Evolutionary conservation across 2,797 vertebrate species (phyloP).

Genomic region (Pseudomugil tenellus): DNA sequence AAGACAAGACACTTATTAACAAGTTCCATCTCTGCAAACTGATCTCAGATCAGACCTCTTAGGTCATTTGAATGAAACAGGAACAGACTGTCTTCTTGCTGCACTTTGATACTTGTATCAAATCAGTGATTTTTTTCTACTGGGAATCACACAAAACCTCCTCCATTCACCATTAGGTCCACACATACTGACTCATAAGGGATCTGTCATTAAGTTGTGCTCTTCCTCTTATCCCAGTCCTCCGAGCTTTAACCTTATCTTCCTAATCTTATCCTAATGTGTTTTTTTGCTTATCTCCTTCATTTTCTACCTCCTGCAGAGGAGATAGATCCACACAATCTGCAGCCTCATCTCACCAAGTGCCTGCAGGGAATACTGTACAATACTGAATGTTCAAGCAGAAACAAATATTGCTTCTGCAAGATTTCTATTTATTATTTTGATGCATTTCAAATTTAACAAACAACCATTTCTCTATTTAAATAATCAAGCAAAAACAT

Average conservation of each 20-base stretch:
- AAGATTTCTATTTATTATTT: not conserved
- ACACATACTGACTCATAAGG: conserved; percentile 21
- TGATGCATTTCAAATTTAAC: not conserved
- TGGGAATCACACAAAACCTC: conserved; percentile 16
- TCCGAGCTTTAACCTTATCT: conserved; percentile 33
- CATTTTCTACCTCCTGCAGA: conserved; percentile 55
- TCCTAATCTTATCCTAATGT: conserved; percentile 45
- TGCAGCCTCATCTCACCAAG: conserved; percentile 29
- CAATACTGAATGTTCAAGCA: conserved; percentile 30
- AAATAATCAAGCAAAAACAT: not conserved
- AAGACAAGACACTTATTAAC: conserved; percentile 65
- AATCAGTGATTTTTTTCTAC: conserved; percentile 56
- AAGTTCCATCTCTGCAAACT: conserved; percentile 56
- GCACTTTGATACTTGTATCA: conserved; percentile 56
- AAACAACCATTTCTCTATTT: not conserved
- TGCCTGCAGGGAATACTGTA: conserved; percentile 21
- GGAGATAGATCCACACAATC: conserved; percentile 54
- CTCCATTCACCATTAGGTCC: conserved; percentile 58
- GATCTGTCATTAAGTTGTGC: conserved; percentile 15
- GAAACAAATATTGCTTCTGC: conserved; percentile 16
- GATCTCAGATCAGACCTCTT: conserved; percentile 61
- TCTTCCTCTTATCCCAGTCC: conserved; percentile 32
- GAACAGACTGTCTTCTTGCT: conserved; percentile 50
- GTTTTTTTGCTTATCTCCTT: conserved; percentile 54
- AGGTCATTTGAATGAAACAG: conserved; percentile 53